Base-by-base conservation (phyloP, 1,140 invertebrate genomes). In the Drosophila sproati region DNA sequence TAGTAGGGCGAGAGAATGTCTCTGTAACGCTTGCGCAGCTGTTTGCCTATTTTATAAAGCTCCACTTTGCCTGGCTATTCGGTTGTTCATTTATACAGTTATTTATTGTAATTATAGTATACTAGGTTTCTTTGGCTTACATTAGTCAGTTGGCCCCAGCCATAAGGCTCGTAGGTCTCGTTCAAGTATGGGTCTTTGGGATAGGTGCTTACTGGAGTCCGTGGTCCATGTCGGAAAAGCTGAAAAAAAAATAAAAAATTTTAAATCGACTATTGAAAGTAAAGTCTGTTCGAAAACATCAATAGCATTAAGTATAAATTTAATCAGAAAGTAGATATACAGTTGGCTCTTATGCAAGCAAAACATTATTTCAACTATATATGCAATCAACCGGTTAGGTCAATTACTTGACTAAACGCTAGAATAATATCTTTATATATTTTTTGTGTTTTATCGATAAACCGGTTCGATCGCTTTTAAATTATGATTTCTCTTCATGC, bases 121-220 rank as follows among this genome's bases (percentile, higher is more conserved):
- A 37, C 63, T 32, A 8, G 20, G 5, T 4, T 20, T 69, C 8
- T 2, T 39, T 68, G 55, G 94, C 94, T 94, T 93, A 96, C 96
- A 80, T 95, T 95, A 5, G 96, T 97, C 6, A 97, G 92, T 76
- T 96, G 95, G 10, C 96, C 96, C 94, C 96, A 96, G 28, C 96
- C 96, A 73, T 94, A 95, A 1, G 96, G 96, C 88, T 94, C 94
- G 85, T 95, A 95, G 0, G 93, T 93, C 28, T 94, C 90, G 77
- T 95, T 94, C 12, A 95, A 93, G 72, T 96, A 93, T 0, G 95
- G 95, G 93, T 98, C 97, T 32, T 95, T 96, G 0, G 96, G 96
- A 87, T 96, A 97, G 2, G 96, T 95, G 68, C 94, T 93, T 4
- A 95, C 95, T 0, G 97, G 97, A 35, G 96, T 95, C 80, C 97